phyloP scores from a whole-genome alignment of 2,797 vertebrate species.

The Sebastes matsubarae region DNA sequence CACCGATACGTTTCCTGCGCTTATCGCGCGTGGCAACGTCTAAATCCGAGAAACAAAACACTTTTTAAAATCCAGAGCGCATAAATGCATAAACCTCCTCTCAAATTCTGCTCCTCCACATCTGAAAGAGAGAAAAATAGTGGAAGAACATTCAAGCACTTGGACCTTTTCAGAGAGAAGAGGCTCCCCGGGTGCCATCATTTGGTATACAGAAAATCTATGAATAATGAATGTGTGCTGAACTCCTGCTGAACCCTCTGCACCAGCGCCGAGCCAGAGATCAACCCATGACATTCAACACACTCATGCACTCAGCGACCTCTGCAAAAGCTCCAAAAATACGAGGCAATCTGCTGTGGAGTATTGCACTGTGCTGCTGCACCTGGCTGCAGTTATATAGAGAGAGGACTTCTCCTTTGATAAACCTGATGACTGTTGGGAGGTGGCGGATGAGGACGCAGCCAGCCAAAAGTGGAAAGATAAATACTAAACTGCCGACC shows the following conservation, averaged over 20 bases:
- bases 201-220: conserved; percentile 58
- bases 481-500: conserved; percentile 67
- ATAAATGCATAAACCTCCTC: conserved; percentile 7
- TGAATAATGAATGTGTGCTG: conserved; percentile 78
- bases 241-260: conserved; percentile 75
- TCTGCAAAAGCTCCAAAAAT: conserved; percentile 50
- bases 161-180: conserved; percentile 29
- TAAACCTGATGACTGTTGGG: conserved; percentile 64
- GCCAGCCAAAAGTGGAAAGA: conserved; percentile 63
- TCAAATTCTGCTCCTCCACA: background rate
- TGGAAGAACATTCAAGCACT: background rate
- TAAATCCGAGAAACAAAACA: conserved; percentile 43
- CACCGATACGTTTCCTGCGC: conserved; percentile 28
- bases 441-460: conserved; percentile 35
- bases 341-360: conserved; percentile 37
- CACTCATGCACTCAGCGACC: conserved; percentile 62
- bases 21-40: conserved; percentile 3
- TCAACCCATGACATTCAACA: conserved; percentile 69
- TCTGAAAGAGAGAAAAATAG: background rate
- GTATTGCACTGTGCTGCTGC: conserved; percentile 39
- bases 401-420: conserved; percentile 60
- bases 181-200: conserved; percentile 34
- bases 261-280: conserved; percentile 67
- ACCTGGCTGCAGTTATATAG: conserved; percentile 62
- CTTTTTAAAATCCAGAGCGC: background rate